Evolutionary conservation across 1,140 invertebrate genomes (phyloP).

Genomic region (Lasioglossum albipes): DNA sequence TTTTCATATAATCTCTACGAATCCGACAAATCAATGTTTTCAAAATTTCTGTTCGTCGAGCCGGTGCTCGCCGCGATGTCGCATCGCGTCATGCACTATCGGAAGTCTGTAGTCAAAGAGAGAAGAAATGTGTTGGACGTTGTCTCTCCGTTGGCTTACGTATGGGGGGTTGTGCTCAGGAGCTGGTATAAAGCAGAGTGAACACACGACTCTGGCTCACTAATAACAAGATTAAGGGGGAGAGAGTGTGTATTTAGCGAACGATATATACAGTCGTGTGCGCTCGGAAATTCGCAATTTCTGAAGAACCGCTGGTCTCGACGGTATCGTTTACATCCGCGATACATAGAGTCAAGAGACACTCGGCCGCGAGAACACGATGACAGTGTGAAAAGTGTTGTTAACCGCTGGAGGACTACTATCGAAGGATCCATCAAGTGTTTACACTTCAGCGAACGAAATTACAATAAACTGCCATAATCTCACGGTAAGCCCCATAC

Average conservation of each 20-base stretch:
- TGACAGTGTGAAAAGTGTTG: conserved; percentile 35
- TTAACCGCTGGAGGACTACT: background rate
- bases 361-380: background rate
- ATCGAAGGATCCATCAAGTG: background rate
- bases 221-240: conserved; percentile 50
- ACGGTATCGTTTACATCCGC: too few species aligned
- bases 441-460: background rate
- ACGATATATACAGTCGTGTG: background rate
- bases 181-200: conserved; percentile 58
- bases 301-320: too few species aligned
- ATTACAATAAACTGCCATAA: too few species aligned
- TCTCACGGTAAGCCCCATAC: background rate
- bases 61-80: background rate
- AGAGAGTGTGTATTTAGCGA: conserved; percentile 11
- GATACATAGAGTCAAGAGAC: too few species aligned
- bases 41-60: too few species aligned
- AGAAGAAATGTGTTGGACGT: conserved; percentile 42
- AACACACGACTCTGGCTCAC: conserved; percentile 39
- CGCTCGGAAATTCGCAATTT: background rate
- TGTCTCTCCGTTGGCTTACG: conserved; percentile 14
- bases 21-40: too few species aligned
- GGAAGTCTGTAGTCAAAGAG: background rate
- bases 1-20: too few species aligned
- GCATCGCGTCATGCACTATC: background rate
- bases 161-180: conserved; percentile 46